Evolutionary conservation across 2,113 vertebrate species (phyloP).

Genomic region (pig (Sus scrofa)): T2T-Sscrofa CM000813.6:116667001-116667500

Average conservation of each 20-base stretch:
- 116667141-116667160: not conserved
- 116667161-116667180: not conserved
- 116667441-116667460: conserved; percentile 66
- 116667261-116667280: not conserved
- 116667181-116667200: not conserved
- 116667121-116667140: not conserved
- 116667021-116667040: not conserved
- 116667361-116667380: conserved; percentile 40
- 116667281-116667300: not conserved
- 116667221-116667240: conserved; percentile 14
- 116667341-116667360: conserved; percentile 36
- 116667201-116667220: not conserved
- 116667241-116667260: not conserved
- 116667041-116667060: conserved; percentile 17
- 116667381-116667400: conserved; percentile 34
- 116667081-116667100: not conserved
- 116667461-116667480: conserved; percentile 56
- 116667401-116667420: conserved; percentile 30
- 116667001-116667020: conserved; percentile 15
- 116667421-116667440: conserved; percentile 57
- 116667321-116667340: conserved; percentile 62
- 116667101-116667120: conserved; percentile 7
- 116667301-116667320: not conserved
- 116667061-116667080: not conserved
- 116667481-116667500: conserved; percentile 32